These are phyloP conservation scores for Pteronotus mesoamericanus DNA, from an alignment of 2,797 vertebrate species.

Conservation along the genomic window DNA sequence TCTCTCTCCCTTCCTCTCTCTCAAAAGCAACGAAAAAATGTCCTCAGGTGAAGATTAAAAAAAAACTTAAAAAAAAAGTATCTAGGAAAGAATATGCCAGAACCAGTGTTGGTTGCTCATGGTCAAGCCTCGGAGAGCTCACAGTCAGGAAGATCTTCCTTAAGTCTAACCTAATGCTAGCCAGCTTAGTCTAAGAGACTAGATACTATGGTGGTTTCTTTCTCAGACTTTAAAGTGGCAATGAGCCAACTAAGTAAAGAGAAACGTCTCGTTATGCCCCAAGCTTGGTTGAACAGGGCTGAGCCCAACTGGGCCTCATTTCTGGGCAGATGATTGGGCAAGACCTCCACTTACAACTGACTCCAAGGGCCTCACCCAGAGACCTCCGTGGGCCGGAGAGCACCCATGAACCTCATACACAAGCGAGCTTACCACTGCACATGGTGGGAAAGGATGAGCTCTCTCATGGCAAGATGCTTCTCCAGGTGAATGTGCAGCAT, in stretches of 20 bases:
- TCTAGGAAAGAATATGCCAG: background rate
- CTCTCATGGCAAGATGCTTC: background rate
- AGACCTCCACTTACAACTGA: background rate
- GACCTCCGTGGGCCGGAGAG: background rate
- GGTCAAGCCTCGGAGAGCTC: background rate
- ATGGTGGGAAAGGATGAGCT: background rate
- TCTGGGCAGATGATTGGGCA: background rate
- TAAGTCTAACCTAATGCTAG: background rate
- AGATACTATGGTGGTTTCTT: background rate
- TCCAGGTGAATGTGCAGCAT: background rate
- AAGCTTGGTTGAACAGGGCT: background rate
- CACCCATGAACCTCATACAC: too few relatives aligned
- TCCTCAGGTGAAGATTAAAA: background rate
- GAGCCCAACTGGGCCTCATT: background rate
- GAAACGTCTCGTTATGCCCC: background rate
- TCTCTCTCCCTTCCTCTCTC: background rate
- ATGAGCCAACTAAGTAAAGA: background rate
- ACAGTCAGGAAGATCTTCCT: background rate
- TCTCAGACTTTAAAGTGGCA: background rate
- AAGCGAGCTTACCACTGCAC: background rate
- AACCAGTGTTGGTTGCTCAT: accelerated
- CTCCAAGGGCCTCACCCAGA: background rate
- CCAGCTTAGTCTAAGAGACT: background rate
- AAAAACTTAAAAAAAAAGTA: too few relatives aligned
- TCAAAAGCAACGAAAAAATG: background rate